A percentile compares a stretch with the other conserved stretches of the same genome.
Conservation (phyloP, 2,797 vertebrate genomes). For the Diplodus sargus region DNA sequence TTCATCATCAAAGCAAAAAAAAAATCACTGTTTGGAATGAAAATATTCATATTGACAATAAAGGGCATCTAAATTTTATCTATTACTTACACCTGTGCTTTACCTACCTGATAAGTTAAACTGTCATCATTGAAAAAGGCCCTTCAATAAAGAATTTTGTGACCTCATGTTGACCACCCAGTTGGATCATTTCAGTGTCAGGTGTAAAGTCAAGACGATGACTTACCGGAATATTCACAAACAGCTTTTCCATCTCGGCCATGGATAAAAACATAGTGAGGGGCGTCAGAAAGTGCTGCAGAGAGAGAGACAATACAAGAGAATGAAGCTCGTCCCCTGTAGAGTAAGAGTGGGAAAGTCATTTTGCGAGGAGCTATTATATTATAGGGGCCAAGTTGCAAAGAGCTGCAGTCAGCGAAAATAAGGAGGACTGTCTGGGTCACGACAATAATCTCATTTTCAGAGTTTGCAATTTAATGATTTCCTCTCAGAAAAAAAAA, state of each 20-base stretch:
- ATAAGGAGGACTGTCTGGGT: constrained; percentile 69
- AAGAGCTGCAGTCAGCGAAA: constrained; percentile 75
- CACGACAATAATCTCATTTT: constrained; percentile 78
- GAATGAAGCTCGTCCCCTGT: constrained; percentile 51
- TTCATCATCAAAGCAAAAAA: not conserved
- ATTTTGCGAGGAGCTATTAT: constrained; percentile 64
- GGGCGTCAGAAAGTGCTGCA: constrained; percentile 96
- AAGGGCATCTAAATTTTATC: no score
- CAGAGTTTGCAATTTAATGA: constrained; percentile 78
- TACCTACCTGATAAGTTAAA: not conserved
- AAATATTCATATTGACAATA: not conserved
- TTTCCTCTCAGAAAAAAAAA: constrained; percentile 62
- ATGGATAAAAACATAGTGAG: constrained; percentile 90
- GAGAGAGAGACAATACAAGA: constrained; percentile 39
- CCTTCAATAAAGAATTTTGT: not conserved
- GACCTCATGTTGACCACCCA: constrained; percentile 12
- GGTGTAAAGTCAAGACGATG: constrained; percentile 9
- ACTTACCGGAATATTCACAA: constrained; percentile 97
- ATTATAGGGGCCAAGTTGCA: constrained; percentile 52
- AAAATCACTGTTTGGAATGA: not conserved
- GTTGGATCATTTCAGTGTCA: not conserved
- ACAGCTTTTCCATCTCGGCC: constrained; percentile 91
- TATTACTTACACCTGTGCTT: not conserved
- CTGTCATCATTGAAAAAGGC: not conserved
- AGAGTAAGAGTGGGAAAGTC: constrained; percentile 61